phyloP scores from a whole-genome alignment of 2,797 vertebrate genomes.

The Periophthalmus magnuspinnatus region DNA sequence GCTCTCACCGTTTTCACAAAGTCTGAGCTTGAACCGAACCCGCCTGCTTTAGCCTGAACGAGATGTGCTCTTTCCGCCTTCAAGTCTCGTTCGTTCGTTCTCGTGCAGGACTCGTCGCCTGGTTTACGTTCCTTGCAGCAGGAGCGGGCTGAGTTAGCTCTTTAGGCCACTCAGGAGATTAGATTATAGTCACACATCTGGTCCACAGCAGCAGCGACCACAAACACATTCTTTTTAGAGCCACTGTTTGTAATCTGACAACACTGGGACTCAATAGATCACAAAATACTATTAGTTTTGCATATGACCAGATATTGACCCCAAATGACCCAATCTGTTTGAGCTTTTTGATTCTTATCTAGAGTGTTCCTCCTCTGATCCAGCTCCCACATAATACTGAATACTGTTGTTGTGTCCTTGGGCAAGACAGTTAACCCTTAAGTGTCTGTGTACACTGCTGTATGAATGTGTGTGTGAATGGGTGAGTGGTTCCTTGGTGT shows the following conservation, averaged over 20 bases:
- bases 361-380: no score
- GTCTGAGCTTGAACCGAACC: slow-evolving; percentile 35
- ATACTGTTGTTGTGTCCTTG: no score
- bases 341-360: not conserved
- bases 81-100: not conserved
- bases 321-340: not conserved
- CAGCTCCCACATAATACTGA: no score
- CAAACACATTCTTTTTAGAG: not conserved
- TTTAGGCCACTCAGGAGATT: slow-evolving; percentile 6
- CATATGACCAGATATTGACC: not conserved
- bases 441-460: no score
- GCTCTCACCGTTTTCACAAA: slow-evolving; percentile 46
- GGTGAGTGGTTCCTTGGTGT: no score
- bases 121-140: slow-evolving; percentile 12
- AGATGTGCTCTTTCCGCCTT: not conserved
- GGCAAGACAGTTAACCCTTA: no score
- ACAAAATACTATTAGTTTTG: not conserved
- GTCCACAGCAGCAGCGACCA: not conserved
- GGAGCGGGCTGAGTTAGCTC: slow-evolving; percentile 31
- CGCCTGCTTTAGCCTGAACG: slow-evolving; percentile 35
- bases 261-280: not conserved
- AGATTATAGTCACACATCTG: slow-evolving; percentile 3
- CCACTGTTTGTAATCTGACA: not conserved
- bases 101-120: not conserved
- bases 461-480: no score